phyloP scores from a whole-genome alignment of 2,888 invertebrate species.

The Eledona agricola region DNA sequence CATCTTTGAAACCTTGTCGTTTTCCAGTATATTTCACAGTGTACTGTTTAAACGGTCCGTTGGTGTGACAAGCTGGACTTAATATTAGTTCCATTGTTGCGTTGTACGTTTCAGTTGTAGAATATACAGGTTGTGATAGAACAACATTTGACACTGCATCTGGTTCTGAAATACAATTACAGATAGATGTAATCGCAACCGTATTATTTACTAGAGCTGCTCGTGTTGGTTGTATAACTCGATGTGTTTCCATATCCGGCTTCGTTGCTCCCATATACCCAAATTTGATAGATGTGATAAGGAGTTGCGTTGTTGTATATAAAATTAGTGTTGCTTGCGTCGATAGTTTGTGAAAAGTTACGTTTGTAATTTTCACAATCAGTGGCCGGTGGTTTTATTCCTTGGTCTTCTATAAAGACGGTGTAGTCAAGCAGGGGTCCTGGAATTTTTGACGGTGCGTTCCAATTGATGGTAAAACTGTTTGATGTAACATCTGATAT shows the following conservation, averaged over 20 bases:
- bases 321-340: slow-evolving; percentile 1
- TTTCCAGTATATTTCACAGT: slow-evolving; percentile 25
- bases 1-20: slow-evolving; percentile 15
- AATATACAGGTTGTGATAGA: not conserved
- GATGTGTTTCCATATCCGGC: slow-evolving; percentile 38
- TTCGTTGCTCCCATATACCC: slow-evolving; percentile 25
- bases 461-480: slow-evolving; percentile 42
- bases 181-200: not conserved
- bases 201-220: not conserved
- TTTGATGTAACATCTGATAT: slow-evolving; percentile 13
- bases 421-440: slow-evolving; percentile 38
- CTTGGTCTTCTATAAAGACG: slow-evolving; percentile 40
- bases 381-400: slow-evolving; percentile 7
- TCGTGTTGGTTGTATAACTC: no score
- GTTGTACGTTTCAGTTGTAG: slow-evolving; percentile 8
- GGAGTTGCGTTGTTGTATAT: slow-evolving; percentile 15
- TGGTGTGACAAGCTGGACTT: slow-evolving; percentile 47
- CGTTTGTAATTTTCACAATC: no score
- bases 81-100: slow-evolving; percentile 39
- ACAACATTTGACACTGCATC: slow-evolving; percentile 4
- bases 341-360: no score
- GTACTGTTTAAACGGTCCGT: slow-evolving; percentile 45
- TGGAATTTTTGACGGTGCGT: slow-evolving; percentile 38
- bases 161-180: slow-evolving; percentile 9
- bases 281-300: slow-evolving; percentile 32